Evolutionary conservation across 2,888 invertebrate genomes (phyloP), one percentile per base, ranked within the genome.

Genomic region (Scotopteryx bipunctaria): DNA sequence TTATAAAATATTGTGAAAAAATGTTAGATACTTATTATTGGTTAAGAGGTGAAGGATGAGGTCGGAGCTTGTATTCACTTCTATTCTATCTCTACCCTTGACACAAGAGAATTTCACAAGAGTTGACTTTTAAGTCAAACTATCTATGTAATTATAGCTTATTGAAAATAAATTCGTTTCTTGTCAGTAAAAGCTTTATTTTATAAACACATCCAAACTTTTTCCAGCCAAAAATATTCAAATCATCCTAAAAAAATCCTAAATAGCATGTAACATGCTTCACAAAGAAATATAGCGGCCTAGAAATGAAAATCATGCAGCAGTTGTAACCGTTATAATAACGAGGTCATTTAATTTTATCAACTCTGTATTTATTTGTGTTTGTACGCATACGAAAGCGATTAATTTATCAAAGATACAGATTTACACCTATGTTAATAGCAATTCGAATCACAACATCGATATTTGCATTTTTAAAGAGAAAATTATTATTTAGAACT

Each of bases 341-440:
- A 87, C 86, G 88, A 88, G 87, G 85, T 81, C 86, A 86, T 87
- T 86, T n/a, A n/a, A n/a, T n/a, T n/a, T n/a, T 85, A 89, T 86
- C 82, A 86, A 79, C 73, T 75, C 73, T 75, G 69, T 76, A 78
- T 84, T 78, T 86, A 86, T 86, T 84, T 86, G 86, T 88, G 75
- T 80, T 67, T 67, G 66, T 73, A 72, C 74, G 64, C 74, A 79
- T 75, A 76, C 78, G 72, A 76, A 73, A 71, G 63, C 69, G 67
- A 74, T 55, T 33, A 57, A 41, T 49, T 51, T 44, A 35, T 35
- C 16, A 38, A 29, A n/a, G n/a, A n/a, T n/a, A n/a, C n/a, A n/a
- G n/a, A n/a, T n/a, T n/a, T n/a, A n/a, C n/a, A n/a, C n/a, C n/a
- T n/a, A n/a, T n/a, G 29, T 43, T 15, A 25, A 37, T 33, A 21